These are phyloP conservation scores for Teleogryllus occipitalis DNA, from an alignment of 1,140 invertebrate species.

Conservation along the genomic window DNA sequence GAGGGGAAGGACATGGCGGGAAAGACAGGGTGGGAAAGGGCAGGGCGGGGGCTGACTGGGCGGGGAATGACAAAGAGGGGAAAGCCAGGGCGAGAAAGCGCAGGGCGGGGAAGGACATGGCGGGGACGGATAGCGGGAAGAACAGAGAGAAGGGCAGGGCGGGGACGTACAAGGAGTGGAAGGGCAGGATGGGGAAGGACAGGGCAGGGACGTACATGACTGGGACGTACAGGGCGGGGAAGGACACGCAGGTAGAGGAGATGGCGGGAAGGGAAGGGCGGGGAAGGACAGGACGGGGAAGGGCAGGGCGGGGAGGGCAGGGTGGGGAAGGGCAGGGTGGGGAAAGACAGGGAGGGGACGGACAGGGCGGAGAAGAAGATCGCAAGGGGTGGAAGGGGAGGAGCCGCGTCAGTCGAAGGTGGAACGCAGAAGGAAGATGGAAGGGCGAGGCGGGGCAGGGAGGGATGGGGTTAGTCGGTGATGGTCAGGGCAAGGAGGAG, in stretches of 20 bases:
- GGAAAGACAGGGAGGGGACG: neutral
- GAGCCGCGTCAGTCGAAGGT: too few species aligned
- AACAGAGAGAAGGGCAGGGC: neutral
- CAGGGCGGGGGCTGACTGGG: neutral
- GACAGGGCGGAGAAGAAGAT: neutral
- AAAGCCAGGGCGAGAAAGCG: neutral
- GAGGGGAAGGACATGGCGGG: neutral
- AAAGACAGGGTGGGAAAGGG: neutral
- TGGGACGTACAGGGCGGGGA: neutral
- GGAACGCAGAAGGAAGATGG: neutral
- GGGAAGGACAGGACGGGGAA: neutral
- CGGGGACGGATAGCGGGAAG: neutral
- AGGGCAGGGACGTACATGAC: neutral
- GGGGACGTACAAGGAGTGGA: neutral
- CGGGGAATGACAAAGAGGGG: neutral
- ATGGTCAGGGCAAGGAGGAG: too few species aligned
- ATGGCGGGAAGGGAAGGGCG: neutral
- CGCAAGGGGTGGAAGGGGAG: too few species aligned
- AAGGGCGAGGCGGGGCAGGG: neutral
- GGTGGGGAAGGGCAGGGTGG: neutral
- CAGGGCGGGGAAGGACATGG: neutral
- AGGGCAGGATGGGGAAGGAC: neutral
- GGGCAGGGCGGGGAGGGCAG: neutral
- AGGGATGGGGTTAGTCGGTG: too few species aligned
- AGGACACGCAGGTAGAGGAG: neutral